These are phyloP conservation scores for Drosophila parvula DNA, from an alignment of 1,140 invertebrate genomes.

Conservation along the genomic window DNA sequence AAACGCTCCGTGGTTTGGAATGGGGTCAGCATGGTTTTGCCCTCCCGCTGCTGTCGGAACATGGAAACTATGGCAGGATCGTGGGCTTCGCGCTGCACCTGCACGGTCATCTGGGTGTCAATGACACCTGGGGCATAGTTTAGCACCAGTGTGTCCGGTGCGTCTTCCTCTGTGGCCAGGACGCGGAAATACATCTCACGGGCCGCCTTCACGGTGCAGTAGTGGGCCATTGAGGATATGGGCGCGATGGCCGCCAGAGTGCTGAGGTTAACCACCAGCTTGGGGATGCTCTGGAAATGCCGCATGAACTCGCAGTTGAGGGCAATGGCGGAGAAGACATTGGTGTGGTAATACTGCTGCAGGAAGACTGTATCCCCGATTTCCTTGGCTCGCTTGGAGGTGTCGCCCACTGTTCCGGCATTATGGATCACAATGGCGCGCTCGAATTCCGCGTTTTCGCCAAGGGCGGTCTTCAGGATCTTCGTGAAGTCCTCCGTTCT, in stretches of 20 bases:
- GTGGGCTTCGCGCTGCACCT: slow-evolving; percentile 86
- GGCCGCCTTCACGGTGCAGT: slow-evolving; percentile 95
- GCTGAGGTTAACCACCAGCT: slow-evolving; percentile 93
- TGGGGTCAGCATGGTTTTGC: slow-evolving; percentile 89
- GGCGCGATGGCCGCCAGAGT: slow-evolving; percentile 92
- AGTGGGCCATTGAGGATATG: slow-evolving; percentile 90
- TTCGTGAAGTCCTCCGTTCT: slow-evolving; percentile 50
- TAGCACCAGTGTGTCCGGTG: slow-evolving; percentile 89
- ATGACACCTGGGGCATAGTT: slow-evolving; percentile 98
- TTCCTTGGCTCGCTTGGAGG: slow-evolving; percentile 86
- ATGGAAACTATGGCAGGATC: slow-evolving; percentile 86
- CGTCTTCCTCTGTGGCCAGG: slow-evolving; percentile 89
- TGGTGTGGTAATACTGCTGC: slow-evolving; percentile 90
- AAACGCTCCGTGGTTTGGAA: slow-evolving; percentile 91
- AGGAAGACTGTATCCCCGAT: slow-evolving; percentile 87
- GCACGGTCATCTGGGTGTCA: slow-evolving; percentile 94
- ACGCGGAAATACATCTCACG: slow-evolving; percentile 96
- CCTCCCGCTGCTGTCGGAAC: slow-evolving; percentile 86
- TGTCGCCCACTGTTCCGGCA: slow-evolving; percentile 93
- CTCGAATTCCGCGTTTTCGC: slow-evolving; percentile 85
- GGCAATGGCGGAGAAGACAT: slow-evolving; percentile 91
- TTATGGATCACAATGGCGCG: slow-evolving; percentile 93
- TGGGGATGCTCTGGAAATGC: slow-evolving; percentile 82
- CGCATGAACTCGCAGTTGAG: slow-evolving; percentile 92
- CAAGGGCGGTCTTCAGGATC: slow-evolving; percentile 48